Conservation (phyloP, 2,113 vertebrate genomes). For the Poeciliopsis prolifica region DNA sequence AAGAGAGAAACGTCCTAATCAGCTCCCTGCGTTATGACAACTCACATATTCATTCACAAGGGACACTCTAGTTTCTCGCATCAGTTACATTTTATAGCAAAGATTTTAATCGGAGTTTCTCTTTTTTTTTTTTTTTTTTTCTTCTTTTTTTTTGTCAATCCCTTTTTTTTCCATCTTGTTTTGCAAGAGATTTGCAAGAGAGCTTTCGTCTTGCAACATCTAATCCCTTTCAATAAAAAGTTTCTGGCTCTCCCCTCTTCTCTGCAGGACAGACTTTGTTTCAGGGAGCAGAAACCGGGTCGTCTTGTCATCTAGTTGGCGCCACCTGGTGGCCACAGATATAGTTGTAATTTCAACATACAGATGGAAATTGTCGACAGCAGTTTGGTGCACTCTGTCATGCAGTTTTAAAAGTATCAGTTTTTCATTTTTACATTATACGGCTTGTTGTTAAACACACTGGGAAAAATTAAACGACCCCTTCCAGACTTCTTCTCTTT, state of each 20-base stretch:
- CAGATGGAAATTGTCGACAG: background rate
- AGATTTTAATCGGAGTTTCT: background rate
- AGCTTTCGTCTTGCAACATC: background rate
- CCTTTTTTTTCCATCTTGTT: background rate
- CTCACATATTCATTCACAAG: background rate
- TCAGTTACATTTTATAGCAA: background rate
- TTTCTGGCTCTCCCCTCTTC: background rate
- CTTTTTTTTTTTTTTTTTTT: background rate
- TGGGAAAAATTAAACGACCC: too few relatives aligned
- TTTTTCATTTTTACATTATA: background rate
- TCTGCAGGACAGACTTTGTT: background rate
- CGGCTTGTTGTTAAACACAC: too few relatives aligned
- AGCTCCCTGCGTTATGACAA: background rate
- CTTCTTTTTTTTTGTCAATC: too few relatives aligned
- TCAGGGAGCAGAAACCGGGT: background rate
- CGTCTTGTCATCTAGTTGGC: constrained; percentile 33
- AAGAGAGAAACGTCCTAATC: background rate
- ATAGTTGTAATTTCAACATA: background rate
- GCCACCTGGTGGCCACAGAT: constrained; percentile 65
- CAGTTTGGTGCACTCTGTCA: background rate
- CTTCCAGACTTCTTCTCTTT: background rate
- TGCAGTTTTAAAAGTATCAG: background rate
- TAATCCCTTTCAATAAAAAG: too few relatives aligned
- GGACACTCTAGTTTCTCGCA: background rate
- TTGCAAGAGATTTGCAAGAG: background rate